Evolutionary conservation across 1,140 invertebrate genomes (phyloP).

Genomic region (Anthonomus grandis): DNA sequence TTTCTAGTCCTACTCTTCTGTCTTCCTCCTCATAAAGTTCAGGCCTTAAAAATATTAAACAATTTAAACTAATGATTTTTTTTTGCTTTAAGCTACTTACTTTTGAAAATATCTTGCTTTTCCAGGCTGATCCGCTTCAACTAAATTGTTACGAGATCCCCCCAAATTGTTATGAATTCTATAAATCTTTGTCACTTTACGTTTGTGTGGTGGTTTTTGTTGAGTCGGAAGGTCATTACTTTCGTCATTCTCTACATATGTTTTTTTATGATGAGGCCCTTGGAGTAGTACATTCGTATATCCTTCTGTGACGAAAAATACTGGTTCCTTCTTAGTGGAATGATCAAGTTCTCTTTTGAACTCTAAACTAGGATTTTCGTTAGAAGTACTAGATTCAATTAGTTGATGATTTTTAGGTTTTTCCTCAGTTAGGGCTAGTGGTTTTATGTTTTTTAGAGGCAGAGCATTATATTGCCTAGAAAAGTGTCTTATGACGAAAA

Average conservation of each 20-base stretch:
- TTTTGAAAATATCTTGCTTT: neutral
- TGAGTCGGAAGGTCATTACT: neutral
- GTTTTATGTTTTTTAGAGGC: too few relatives aligned
- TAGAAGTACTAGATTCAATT: too few relatives aligned
- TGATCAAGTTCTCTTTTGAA: neutral
- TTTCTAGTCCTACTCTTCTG: neutral
- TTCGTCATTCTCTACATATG: slow-evolving; percentile 5
- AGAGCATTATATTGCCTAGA: too few relatives aligned
- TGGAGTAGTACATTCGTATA: slow-evolving; percentile 15
- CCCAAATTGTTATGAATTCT: neutral
- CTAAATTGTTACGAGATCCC: neutral
- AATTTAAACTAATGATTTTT: neutral
- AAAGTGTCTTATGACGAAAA: too few relatives aligned
- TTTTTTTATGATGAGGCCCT: slow-evolving; percentile 10
- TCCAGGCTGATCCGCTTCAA: neutral
- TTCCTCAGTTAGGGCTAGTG: too few relatives aligned
- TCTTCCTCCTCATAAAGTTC: neutral
- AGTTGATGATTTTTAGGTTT: too few relatives aligned
- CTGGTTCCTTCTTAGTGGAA: neutral
- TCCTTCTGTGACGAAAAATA: slow-evolving; percentile 13
- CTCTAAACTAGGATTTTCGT: neutral
- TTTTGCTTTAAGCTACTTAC: neutral
- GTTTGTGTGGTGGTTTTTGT: neutral
- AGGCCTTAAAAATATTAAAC: slow-evolving; percentile 1
- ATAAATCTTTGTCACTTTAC: neutral